Evolutionary conservation across 2,888 invertebrate species (phyloP), one percentile per base, ranked within the genome.

Genomic region (Brenthis hecate): DNA sequence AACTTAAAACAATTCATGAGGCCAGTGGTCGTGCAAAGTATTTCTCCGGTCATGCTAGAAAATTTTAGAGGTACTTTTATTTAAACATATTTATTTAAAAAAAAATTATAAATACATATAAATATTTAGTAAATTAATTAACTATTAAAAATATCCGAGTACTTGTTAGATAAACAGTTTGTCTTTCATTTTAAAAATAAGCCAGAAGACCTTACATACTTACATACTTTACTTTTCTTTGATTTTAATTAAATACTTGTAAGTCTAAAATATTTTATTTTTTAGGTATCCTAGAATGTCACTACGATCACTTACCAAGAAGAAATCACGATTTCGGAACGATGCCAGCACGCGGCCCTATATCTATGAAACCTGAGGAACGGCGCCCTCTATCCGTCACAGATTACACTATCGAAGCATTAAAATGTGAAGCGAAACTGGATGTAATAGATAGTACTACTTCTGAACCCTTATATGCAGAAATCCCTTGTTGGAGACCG

Each of bases 391-490:
- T 78, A 68, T 86, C 85, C 28, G 81, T 89, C 1, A 85, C 88
- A 0, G 92, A 93, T 56, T 88, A 87, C 1, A 81, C 90, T 0
- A 91, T 93, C 66, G 91, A 92, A 75, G 85, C 92, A 1, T 69
- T 92, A 69, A 92, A 92, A 78, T 87, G 91, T 64, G 93, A 93
- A 84, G 91, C 89, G 0, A 86, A 86, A 76, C 75, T 88, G 13
- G 91, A 92, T 73, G 81, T 87, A 28, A 84, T 92, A 69, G 91
- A 92, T 73, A 81, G 79, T 36, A 85, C 87, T 1, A 90, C 86
- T 47, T 84, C 88, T 3, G 95, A 95, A 79, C 95, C 95, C 61
- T 84, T 95, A 32, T 95, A 95, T 77, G 95, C 95, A 71, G 95
- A 95, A 86, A 95, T 95, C 71, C 95, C 95, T 57, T 90, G 88